Base-by-base conservation (phyloP, 1,140 invertebrate species). In the Pararge aegeria region DNA sequence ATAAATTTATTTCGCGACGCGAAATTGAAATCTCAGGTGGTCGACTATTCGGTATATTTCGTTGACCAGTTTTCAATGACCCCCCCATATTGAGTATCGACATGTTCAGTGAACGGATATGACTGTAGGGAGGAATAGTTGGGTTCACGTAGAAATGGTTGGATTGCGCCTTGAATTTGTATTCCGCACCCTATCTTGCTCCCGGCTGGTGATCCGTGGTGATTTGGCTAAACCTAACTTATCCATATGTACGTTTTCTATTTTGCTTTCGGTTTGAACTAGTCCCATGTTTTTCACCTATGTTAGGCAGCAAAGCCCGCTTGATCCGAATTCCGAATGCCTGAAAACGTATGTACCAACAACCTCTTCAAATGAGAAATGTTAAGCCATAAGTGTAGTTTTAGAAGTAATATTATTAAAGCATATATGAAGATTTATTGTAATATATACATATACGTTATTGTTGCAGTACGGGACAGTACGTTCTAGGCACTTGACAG, bases 11-110 rank as follows among this genome's bases (percentile, higher is more conserved):
- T 75, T 73, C 70, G 72, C 70, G 70, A 70, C 63, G 66, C 69
- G 64, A 80, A 81, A 84, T 84, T 83, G 80, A 81, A 83, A 83
- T 81, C 77, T 81, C 80, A 80, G 75, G 77, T 83, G 80, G 77
- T 60, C 57, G 48, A 44, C 49, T 59, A n/a, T 10, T 44, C 37
- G 38, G 49, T 74, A 58, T 62, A 50, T 64, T 38, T 16, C 55
- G 37, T 54, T 20, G 48, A 48, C 80, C 71, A 76, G 27, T 44
- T 18, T 74, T 13, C 42, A 9, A 24, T 54, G 78, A 70, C 40
- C 78, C 61, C 56, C 38, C 51, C 48, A 15, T 59, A 57, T 54
- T 62, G 50, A 48, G 20, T 63, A 61, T 53, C 64, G 18, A 20
- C 27, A 59, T 42, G 18, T 46, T 29, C n/a, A 53, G 13, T 34